Evolutionary conservation across 1,140 invertebrate species (phyloP), one percentile per base, ranked within the genome.

Genomic region (Thrips palmi): DNA sequence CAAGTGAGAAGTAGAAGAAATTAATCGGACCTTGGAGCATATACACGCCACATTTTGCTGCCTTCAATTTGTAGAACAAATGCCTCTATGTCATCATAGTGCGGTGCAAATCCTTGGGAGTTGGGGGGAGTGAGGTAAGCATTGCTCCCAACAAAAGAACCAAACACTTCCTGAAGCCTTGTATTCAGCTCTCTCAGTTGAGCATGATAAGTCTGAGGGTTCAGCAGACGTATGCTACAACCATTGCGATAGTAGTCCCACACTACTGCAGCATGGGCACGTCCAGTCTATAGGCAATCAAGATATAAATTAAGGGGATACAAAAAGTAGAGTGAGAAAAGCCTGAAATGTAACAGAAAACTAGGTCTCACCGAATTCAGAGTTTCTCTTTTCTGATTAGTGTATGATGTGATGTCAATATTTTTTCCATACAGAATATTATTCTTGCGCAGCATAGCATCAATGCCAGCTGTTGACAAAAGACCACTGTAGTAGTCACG

Each of bases 11-110:
- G n/a, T n/a, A n/a, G n/a, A n/a, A n/a, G n/a, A n/a, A 19, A 8
- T 39, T 28, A 10, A 20, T 34, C 34, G 55, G 55, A 69, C 55
- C 63, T 58, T 19, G 88, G 82, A 44, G 68, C 69, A 54, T 97
- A 97, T 3, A 98, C 54, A 48, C 73, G 77, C 93, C 93, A 98
- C 42, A 76, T 68, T 59, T 98, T 97, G 48, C 78, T 77, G 0
- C 94, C 94, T 64, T 97, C 93, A 5, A 96, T 57, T 63, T 98
- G 94, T 25, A 98, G 52, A 39, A 98, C 74, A 57, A 98, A 97
- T 11, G 92, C 93, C 64, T 98, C 94, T 47, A 97, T 97, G 52
- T 98, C 93, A 64, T 98, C 93, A 59, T 81, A 97, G 62, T 97
- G 92, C 1, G 93, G 92, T 2, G 93, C 92, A 68, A 97, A 97